Conservation (phyloP, 2,797 vertebrate species). For the Poecilia gillii region DNA sequence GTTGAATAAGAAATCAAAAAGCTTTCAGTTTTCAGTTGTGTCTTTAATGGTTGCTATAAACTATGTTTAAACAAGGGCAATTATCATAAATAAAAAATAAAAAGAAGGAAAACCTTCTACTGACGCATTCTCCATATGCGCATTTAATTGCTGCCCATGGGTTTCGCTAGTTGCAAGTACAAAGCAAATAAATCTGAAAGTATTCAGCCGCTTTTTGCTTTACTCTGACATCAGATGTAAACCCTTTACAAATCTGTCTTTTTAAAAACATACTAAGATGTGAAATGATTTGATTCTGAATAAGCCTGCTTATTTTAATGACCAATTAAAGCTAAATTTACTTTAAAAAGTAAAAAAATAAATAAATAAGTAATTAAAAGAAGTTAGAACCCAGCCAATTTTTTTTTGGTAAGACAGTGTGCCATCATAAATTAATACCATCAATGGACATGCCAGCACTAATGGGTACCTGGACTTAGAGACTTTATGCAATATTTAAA, state of each 20-base stretch:
- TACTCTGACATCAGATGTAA: not conserved
- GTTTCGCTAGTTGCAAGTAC: constrained; percentile 10
- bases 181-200: not conserved
- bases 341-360: not conserved
- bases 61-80: constrained; percentile 71
- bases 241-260: not conserved
- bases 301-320: not conserved
- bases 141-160: constrained; percentile 19
- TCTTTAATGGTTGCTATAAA: constrained; percentile 72
- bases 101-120: constrained; percentile 18
- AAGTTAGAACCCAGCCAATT: not conserved
- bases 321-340: not conserved
- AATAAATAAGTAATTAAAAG: not conserved
- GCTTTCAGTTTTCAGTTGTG: constrained; percentile 44
- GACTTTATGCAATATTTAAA: not conserved
- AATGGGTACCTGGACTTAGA: not conserved
- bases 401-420: not conserved
- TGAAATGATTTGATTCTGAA: not conserved
- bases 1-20: constrained; percentile 35
- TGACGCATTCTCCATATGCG: constrained; percentile 33
- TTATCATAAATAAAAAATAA: constrained; percentile 52
- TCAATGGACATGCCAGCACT: not conserved
- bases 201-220: not conserved
- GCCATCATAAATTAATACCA: not conserved
- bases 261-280: not conserved